Conservation (phyloP, 2,888 invertebrate species). For the Ophraella communa region DNA sequence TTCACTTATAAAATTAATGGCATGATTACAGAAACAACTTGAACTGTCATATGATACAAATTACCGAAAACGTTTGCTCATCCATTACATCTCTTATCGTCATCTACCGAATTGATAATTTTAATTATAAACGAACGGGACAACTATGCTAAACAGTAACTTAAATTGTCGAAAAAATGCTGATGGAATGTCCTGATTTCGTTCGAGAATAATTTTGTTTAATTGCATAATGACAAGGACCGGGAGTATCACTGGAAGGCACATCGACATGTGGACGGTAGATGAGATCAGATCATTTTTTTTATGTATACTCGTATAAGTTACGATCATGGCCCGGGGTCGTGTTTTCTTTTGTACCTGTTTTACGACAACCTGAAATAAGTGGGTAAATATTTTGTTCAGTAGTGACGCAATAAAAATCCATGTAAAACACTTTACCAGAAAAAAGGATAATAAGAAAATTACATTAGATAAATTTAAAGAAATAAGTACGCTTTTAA, state of each 20-base stretch:
- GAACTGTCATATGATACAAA: conserved; percentile 18
- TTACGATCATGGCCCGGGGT: conserved; percentile 13
- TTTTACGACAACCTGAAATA: background rate
- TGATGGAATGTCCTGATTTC: conserved; percentile 49
- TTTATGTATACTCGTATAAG: too few species aligned
- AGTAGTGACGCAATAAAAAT: background rate
- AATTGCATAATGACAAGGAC: conserved; percentile 56
- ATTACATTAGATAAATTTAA: too few species aligned
- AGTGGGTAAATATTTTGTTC: background rate
- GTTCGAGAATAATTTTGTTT: conserved; percentile 49
- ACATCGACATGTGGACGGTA: conserved; percentile 31
- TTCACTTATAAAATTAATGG: conserved; percentile 19
- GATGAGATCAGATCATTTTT: conserved; percentile 18
- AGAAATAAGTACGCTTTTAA: too few species aligned
- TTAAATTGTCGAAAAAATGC: conserved; percentile 49
- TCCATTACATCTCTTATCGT: conserved; percentile 24
- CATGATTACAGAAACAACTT: conserved; percentile 3
- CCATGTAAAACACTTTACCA: too few species aligned
- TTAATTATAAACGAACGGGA: conserved; percentile 27
- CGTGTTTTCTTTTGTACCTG: background rate
- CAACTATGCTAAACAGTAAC: conserved; percentile 49
- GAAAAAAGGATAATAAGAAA: too few species aligned
- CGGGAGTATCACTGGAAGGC: conserved; percentile 42
- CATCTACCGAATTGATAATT: conserved; percentile 31
- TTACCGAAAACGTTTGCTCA: conserved; percentile 27